Evolutionary conservation across 2,113 vertebrate species (phyloP), one percentile per base, ranked within the genome.

Genomic region (Rostratula benghalensis): DNA sequence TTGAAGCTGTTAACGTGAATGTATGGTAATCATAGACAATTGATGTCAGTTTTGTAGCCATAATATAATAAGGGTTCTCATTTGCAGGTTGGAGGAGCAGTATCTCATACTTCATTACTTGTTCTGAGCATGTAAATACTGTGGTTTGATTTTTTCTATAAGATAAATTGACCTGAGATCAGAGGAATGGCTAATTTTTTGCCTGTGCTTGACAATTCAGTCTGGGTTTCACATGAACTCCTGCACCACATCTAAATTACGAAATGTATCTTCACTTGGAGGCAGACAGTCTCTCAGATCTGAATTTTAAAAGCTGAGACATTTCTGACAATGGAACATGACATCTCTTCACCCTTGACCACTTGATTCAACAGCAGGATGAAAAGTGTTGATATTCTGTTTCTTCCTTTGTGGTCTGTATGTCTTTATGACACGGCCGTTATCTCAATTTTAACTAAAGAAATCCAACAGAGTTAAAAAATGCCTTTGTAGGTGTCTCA

Each of bases 171-270:
- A 43, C 35, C 25, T 1, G 1, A 27, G 27, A 33, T 69, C 16
- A 28, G 71, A 67, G 43, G 14, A 45, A 73, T 16, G 68, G 64
- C 21, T 19, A 0, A 6, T 43, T 74, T 86, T 87, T 73, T 18
- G 23, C 76, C 31, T 33, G 30, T 56, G 51, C 68, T 70, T 33
- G 20, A 31, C 60, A 23, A 31, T 61, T 68, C 46, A 24, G 46
- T 15, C 60, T 56, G 76, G 9, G 33, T 92, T 88, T 78, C 76
- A 23, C 23, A 14, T 15, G 43, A 57, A 10, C 46, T 88, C 68
- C 35, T 0, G 0, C 3, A 6, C 50, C 64, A 59, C 1, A 1
- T 65, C 75, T 89, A 8, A 65, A 53, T 77, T 83, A 45, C 20
- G 68, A 88, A 74, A 48, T 10, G 25, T 46, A 3, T 28, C 65